Evolutionary conservation across 2,113 vertebrate genomes (phyloP), one percentile per base, ranked within the genome.

Genomic region (Tachysurus vachellii): DNA sequence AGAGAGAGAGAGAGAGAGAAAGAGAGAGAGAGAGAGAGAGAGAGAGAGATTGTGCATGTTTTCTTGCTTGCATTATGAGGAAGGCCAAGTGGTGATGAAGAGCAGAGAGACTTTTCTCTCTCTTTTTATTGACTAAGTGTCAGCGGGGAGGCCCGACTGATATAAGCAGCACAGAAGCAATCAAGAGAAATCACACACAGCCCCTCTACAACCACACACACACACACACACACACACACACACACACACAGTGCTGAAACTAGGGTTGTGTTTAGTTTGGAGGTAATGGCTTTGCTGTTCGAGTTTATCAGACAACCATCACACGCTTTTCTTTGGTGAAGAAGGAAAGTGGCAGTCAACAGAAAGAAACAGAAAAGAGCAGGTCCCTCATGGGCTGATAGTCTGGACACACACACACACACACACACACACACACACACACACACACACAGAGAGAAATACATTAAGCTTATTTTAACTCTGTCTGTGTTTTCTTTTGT

Each of bases 61-160:
- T 66, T 75, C 31, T 66, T 31, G 47, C 31, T 82, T 23, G 42
- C 47, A 80, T 88, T 44, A 79, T 92, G 90, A 90, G 83, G 88
- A 36, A 85, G 92, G 91, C 93, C 90, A 92, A 92, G 90, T 90
- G 88, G 89, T 91, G 92, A 93, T 93, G 87, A 91, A 87, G 91
- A 84, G 83, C 82, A 84, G 87, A 88, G 87, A 88, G 87, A 85
- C 90, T 88, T 87, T 88, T 85, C 83, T 86, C 23, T 62, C 61
- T 73, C 77, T 88, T 86, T 92, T 90, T 92, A 93, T 92, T 91
- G 92, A 93, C 92, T 91, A 91, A 93, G 91, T 91, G 82, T 89
- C 88, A 86, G 87, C 54, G 85, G 92, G 92, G 91, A 89, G 91
- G 91, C 91, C 89, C 88, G 54, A 23, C 91, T 90, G 92, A 92